Conservation (phyloP, 2,797 vertebrate genomes). For the Fundulus diaphanus region DNA sequence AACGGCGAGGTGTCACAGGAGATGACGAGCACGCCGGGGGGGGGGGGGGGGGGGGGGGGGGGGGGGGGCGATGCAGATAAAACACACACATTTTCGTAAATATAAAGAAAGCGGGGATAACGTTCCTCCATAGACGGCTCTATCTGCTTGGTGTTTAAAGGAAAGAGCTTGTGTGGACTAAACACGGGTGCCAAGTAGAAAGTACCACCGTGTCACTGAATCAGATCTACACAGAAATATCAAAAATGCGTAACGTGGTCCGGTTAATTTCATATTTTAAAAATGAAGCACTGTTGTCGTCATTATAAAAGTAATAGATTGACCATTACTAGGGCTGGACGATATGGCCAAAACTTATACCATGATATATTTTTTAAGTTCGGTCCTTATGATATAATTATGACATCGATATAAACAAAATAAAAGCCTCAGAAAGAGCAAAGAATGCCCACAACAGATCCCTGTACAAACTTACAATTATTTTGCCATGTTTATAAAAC, state of each 20-base stretch:
- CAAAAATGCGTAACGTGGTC: background rate
- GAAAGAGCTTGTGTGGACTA: background rate
- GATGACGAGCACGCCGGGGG: constrained; percentile 23
- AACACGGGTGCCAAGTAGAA: background rate
- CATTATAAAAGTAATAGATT: background rate
- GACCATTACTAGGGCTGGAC: background rate
- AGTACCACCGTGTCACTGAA: background rate
- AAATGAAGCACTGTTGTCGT: background rate
- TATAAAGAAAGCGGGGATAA: background rate
- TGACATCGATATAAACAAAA: too few relatives aligned
- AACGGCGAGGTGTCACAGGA: constrained; percentile 11
- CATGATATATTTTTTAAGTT: too few relatives aligned
- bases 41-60: constrained; percentile 5
- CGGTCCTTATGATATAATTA: too few relatives aligned
- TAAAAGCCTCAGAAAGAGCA: too few relatives aligned
- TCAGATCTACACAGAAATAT: background rate
- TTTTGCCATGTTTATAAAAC: too few relatives aligned
- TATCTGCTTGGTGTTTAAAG: background rate
- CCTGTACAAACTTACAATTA: too few relatives aligned
- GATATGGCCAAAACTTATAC: too few relatives aligned
- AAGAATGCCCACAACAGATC: too few relatives aligned
- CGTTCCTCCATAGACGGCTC: background rate
- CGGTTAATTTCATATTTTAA: background rate
- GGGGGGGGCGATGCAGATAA: constrained; percentile 3
- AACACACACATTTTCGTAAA: constrained; percentile 1